A percentile compares a stretch with the other conserved stretches of the same genome.
Evolutionary conservation across 2,888 invertebrate species (phyloP).

Genomic region (Oeneis ivallda): DNA sequence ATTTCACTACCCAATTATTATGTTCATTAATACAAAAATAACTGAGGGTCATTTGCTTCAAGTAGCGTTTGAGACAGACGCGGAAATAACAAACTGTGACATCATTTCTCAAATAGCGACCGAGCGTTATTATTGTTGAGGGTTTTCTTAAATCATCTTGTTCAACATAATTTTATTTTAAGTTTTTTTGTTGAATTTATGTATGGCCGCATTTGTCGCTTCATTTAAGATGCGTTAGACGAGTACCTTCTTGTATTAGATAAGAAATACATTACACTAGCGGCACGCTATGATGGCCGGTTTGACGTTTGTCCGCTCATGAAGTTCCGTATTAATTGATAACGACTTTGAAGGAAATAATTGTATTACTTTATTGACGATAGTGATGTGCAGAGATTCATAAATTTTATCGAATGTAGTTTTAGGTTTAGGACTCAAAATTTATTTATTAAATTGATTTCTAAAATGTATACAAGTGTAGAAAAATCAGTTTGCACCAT

Average conservation of each 20-base stretch:
- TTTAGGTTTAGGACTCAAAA: too few species aligned
- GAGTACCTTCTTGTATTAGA: background rate
- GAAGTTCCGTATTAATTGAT: too few species aligned
- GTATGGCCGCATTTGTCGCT: background rate
- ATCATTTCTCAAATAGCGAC: background rate
- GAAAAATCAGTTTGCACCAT: too few species aligned
- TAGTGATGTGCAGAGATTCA: too few species aligned
- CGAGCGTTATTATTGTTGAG: background rate
- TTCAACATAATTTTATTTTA: too few species aligned
- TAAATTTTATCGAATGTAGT: too few species aligned
- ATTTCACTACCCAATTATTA: background rate
- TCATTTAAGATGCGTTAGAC: background rate
- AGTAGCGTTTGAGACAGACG: conserved; percentile 1
- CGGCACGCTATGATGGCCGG: too few species aligned
- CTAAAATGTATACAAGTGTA: too few species aligned
- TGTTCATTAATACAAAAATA: background rate
- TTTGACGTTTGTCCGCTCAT: too few species aligned
- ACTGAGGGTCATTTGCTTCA: conserved; percentile 15
- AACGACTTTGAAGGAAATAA: too few species aligned
- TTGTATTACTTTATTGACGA: too few species aligned
- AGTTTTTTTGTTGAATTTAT: background rate
- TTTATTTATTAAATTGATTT: too few species aligned
- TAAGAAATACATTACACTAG: background rate
- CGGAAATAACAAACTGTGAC: conserved; percentile 15
- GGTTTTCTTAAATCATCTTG: background rate